Base-by-base conservation (phyloP, 1,140 invertebrate species). In the Temnothorax curvispinosus region DNA sequence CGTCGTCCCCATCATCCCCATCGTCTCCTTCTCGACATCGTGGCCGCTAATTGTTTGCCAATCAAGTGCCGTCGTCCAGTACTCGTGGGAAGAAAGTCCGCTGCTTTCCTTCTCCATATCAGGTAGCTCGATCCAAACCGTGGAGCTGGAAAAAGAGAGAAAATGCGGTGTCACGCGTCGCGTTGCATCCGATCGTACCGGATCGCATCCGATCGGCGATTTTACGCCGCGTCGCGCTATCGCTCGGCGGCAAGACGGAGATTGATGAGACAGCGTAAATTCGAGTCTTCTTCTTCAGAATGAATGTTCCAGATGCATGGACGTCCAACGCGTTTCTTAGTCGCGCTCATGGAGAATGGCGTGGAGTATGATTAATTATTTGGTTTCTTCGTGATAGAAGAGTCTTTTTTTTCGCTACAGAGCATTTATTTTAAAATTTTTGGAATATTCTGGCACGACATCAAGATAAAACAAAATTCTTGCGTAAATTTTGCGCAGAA, bases 41-140 rank as follows among this genome's bases (percentile, higher is more conserved):
- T 38, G 54, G 80, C 41, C 87, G 87, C 89, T 92, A 92, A 92
- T 92, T 92, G 91, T 92, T 92, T 90, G 81, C 89, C 91, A 88
- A 92, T 91, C 90, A 91, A 84, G 78, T 84, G 47, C 81, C 41
- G 47, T 62, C 69, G 88, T 90, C 87, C 88, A 89, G 76, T 64
- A 81, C 88, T 91, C 92, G 89, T 89, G 89, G 91, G 88, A 92
- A 91, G 86, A 87, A 74, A 75, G 8, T 18, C 38, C 47, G 84
- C 81, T 62, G 87, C 90, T 85, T 91, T 86, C 81, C 67, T 85
- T 91, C 32, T 21, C 90, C 87, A 44, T 90, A 90, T 85, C 64
- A 62, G 88, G 88, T 78, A 90, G 88, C 88, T 89, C 85, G 89
- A 65, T 87, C 60, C 11, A 32, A 13, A 32, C n/a, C 3, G 35